Evolutionary conservation across 2,113 vertebrate genomes (phyloP), one percentile per base, ranked within the genome.

Genomic region (Arenaria interpres): DNA sequence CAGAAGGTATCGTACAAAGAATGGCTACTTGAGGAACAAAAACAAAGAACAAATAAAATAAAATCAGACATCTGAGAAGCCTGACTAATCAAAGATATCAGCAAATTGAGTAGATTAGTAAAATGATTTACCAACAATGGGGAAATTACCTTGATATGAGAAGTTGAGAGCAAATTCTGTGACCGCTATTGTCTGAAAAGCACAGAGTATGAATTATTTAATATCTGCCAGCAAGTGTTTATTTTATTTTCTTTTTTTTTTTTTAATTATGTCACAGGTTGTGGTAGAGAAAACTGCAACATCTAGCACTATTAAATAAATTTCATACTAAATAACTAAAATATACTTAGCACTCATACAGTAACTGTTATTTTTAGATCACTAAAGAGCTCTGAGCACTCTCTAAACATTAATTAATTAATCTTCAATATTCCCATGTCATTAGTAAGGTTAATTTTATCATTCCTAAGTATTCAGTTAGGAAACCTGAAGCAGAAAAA

Each of bases 331-430:
- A 85, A 84, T 67, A 77, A 87, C 22, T 60, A 78, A 95, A 88
- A 89, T 46, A 87, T 2, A 57, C 35, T 80, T 37, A 92, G 21
- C 33, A 74, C 9, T 90, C 20, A 67, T 37, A 57, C 10, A 71
- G 46, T 62, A 54, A n/a, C n/a, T 90, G 33, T 14, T 93, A 92
- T 81, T 85, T 93, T 93, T 92, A 89, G 63, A 81, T 57, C 56
- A 45, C 5, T 75, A 64, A 91, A 92, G 60, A 94, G 43, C 66
- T 87, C 69, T 15, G 43, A 91, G 64, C 50, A 54, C 69, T 78
- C 68, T 95, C 60, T 75, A 64, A 68, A 68, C 27, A 85, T 74
- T 87, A 78, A 89, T 90, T 90, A 94, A 93, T 80, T 84, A 88
- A 80, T 74, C 91, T 74, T 72, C 83, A 84, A 60, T 64, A 74